A percentile compares a stretch with the other conserved stretches of the same genome.
phyloP scores from a whole-genome alignment of 1,140 invertebrate genomes.

The Grapholita molesta region DNA sequence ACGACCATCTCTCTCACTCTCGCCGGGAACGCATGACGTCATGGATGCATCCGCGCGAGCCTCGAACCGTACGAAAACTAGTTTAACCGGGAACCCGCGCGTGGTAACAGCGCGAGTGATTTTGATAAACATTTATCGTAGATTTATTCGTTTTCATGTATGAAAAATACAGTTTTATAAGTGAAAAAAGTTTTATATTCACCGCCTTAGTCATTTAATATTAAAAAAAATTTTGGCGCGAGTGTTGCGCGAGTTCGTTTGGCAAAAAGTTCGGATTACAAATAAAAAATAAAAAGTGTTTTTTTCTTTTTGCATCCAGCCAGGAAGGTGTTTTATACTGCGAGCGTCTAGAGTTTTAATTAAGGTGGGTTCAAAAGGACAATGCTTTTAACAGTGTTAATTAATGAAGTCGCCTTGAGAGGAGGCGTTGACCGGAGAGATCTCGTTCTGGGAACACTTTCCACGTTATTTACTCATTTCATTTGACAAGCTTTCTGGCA shows the following conservation, averaged over 20 bases:
- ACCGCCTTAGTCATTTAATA: background rate
- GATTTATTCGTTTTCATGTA: background rate
- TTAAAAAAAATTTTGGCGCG: background rate
- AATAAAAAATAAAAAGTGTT: background rate
- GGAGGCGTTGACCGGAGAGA: conserved; percentile 4
- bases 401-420: conserved; percentile 12
- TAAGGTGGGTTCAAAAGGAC: conserved; percentile 9
- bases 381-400: conserved; percentile 11
- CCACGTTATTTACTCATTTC: conserved; percentile 4
- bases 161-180: background rate
- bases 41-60: conserved; percentile 4
- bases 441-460: conserved; percentile 10
- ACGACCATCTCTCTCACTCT: conserved; percentile 24
- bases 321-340: conserved; percentile 5
- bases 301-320: background rate
- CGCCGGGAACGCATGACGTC: background rate
- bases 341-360: background rate
- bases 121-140: background rate
- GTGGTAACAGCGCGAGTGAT: conserved; percentile 1
- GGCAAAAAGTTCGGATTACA: background rate
- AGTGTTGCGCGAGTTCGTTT: background rate
- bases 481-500: conserved; percentile 6
- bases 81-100: conserved; percentile 13
- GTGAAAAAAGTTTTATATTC: background rate
- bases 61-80: conserved; percentile 11